Evolutionary conservation across 2,888 invertebrate genomes (phyloP).

Genomic region (Autographa pulchrina): DNA sequence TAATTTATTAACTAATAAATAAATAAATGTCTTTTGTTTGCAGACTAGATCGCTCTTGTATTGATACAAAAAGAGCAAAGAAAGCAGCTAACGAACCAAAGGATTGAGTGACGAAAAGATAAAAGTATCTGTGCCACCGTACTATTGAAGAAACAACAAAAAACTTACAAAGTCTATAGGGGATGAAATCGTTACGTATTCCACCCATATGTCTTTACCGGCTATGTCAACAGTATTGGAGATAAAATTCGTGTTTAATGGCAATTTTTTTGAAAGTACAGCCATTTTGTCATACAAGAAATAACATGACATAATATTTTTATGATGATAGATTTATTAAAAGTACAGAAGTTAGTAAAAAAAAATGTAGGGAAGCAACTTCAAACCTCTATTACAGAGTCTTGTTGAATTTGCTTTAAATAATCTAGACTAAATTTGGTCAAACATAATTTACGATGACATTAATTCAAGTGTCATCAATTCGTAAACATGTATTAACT

Average conservation of each 20-base stretch:
- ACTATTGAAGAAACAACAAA: neutral
- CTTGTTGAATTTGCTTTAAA: too few relatives aligned
- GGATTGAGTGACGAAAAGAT: neutral
- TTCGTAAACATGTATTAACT: constrained; percentile 26
- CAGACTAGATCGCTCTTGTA: neutral
- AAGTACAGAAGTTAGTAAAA: too few relatives aligned
- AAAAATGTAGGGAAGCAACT: too few relatives aligned
- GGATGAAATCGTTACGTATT: neutral
- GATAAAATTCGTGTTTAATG: neutral
- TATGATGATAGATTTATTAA: too few relatives aligned
- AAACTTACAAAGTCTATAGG: neutral
- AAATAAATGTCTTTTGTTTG: too few relatives aligned
- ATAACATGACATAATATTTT: too few relatives aligned
- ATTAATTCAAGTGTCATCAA: constrained; percentile 1
- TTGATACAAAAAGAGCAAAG: neutral
- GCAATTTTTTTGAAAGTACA: neutral
- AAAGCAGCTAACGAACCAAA: neutral
- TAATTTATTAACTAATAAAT: too few relatives aligned
- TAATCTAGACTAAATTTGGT: too few relatives aligned
- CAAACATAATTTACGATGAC: too few relatives aligned
- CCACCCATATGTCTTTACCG: neutral
- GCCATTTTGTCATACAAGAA: neutral
- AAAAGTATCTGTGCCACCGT: neutral
- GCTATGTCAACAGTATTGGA: neutral
- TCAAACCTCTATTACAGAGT: too few relatives aligned